These are phyloP conservation scores for Rhinoraja longicauda DNA, from an alignment of 2,797 vertebrate species.

Conservation along the genomic window DNA sequence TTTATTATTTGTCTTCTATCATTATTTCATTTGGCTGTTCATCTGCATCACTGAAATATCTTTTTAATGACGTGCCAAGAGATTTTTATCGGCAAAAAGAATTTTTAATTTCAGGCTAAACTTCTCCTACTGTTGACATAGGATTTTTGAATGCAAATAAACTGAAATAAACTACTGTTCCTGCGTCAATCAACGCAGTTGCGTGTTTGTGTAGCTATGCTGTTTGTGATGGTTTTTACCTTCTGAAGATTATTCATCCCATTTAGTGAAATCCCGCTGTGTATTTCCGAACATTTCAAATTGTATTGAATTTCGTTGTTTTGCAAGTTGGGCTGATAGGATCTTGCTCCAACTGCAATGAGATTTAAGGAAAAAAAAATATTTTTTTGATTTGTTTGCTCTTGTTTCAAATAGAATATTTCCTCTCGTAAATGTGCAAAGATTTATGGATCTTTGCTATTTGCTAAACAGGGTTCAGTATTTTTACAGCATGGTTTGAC, in stretches of 20 bases:
- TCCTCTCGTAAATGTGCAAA: neutral
- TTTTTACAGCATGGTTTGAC: neutral
- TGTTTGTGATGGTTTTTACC: neutral
- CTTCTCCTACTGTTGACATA: slow-evolving; percentile 19
- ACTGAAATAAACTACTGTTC: slow-evolving; percentile 1
- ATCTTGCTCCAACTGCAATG: neutral
- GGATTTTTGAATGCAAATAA: neutral
- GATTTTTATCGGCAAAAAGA: slow-evolving; percentile 6
- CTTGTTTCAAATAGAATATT: neutral
- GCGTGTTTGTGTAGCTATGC: neutral
- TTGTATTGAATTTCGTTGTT: neutral
- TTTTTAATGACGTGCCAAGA: slow-evolving; percentile 11
- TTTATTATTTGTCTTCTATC: neutral
- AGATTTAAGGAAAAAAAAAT: neutral
- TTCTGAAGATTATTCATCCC: neutral
- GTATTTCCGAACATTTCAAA: neutral
- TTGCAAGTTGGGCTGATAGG: neutral
- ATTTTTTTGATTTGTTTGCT: neutral
- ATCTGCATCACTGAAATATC: slow-evolving; percentile 13
- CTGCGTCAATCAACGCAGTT: neutral
- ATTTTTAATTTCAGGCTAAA: slow-evolving; percentile 6
- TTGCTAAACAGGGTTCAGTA: neutral
- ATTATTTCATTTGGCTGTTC: neutral
- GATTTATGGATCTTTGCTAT: neutral
- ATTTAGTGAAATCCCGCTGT: neutral